Percentiles rank a stretch among this genome's conserved stretches.
Evolutionary conservation across 2,888 invertebrate species (phyloP).

Genomic region (Agriopis marginaria): DNA sequence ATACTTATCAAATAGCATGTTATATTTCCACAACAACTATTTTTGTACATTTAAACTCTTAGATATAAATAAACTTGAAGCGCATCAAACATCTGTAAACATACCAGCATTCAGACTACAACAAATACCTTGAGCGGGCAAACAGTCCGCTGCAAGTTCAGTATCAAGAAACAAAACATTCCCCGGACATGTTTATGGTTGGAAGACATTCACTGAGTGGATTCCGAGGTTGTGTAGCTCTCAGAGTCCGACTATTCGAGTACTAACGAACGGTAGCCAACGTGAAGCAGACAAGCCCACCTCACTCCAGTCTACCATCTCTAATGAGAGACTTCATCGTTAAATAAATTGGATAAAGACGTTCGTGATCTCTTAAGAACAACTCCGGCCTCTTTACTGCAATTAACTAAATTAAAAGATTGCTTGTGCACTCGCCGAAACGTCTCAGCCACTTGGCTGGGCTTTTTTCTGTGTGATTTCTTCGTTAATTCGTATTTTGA

Average conservation of each 20-base stretch:
- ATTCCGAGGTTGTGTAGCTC: slow-evolving; percentile 50
- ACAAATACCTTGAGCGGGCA: slow-evolving; percentile 31
- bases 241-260: slow-evolving; percentile 48
- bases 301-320: slow-evolving; percentile 58
- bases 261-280: slow-evolving; percentile 71
- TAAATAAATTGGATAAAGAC: slow-evolving; percentile 87
- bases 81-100: slow-evolving; percentile 12
- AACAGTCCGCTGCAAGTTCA: slow-evolving; percentile 33
- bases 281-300: slow-evolving; percentile 61
- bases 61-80: neutral
- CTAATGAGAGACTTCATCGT: slow-evolving; percentile 84
- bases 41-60: neutral
- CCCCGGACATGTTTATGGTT: slow-evolving; percentile 57
- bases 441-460: slow-evolving; percentile 66
- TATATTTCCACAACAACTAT: no score
- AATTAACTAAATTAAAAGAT: slow-evolving; percentile 86
- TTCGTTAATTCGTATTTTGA: slow-evolving; percentile 65
- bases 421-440: slow-evolving; percentile 79
- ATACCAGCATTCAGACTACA: slow-evolving; percentile 16
- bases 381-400: slow-evolving; percentile 82
- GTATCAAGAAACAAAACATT: slow-evolving; percentile 42
- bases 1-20: neutral
- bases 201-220: slow-evolving; percentile 51
- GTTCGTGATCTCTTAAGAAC: slow-evolving; percentile 85
- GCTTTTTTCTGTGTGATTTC: slow-evolving; percentile 62